A percentile compares a stretch with the other conserved stretches of the same genome.
Evolutionary conservation across 1,140 invertebrate genomes (phyloP).

Genomic region (Sipha flava): DNA sequence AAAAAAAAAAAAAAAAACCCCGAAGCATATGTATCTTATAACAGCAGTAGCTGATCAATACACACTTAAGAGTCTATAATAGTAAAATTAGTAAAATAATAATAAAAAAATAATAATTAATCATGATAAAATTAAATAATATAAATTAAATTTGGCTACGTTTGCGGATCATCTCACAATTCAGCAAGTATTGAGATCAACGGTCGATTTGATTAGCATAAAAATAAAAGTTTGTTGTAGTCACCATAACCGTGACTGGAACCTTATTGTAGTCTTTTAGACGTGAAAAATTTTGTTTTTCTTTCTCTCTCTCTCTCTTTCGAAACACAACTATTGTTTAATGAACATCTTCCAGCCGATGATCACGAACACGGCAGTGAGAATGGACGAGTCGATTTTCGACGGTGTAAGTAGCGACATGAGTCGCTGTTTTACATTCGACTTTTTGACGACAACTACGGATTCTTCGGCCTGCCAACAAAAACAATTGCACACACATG

Average conservation of each 20-base stretch:
- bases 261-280: slow-evolving; percentile 10
- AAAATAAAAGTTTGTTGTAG: slow-evolving; percentile 6
- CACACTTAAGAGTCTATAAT: neutral
- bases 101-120: neutral
- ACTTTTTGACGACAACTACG: too few species aligned
- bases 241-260: slow-evolving; percentile 26
- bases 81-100: neutral
- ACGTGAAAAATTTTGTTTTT: neutral
- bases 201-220: slow-evolving; percentile 25
- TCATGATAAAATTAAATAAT: slow-evolving; percentile 1
- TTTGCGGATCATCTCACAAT: slow-evolving; percentile 23
- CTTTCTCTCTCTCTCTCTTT: neutral
- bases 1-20: too few species aligned
- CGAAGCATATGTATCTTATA: too few species aligned
- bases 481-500: neutral
- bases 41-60: neutral
- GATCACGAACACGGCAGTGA: neutral
- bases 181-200: slow-evolving; percentile 14
- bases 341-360: slow-evolving; percentile 19
- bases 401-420: neutral
- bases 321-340: neutral
- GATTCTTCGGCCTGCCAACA: neutral
- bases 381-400: neutral
- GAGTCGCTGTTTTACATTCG: neutral
- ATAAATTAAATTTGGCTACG: slow-evolving; percentile 24